phyloP scores from a whole-genome alignment of 1,140 invertebrate genomes.

The Temnothorax nylanderi region DNA sequence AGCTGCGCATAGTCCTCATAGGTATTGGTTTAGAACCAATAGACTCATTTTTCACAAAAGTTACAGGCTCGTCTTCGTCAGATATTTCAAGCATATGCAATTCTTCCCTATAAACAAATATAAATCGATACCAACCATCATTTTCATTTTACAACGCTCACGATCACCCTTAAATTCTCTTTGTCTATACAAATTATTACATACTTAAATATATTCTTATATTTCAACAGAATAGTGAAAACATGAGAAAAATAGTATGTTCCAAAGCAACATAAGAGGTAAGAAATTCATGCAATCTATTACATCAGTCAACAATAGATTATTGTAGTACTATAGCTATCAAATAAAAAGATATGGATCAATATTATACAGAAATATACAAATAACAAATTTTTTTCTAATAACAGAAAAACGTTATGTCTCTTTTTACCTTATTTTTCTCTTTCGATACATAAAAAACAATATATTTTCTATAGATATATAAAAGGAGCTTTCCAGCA shows the following conservation, averaged over 20 bases:
- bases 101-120: slow-evolving; percentile 80
- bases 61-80: slow-evolving; percentile 46
- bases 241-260: slow-evolving; percentile 21
- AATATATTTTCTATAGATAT: neutral
- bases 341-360: neutral
- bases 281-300: slow-evolving; percentile 27
- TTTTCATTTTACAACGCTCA: slow-evolving; percentile 22
- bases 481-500: neutral
- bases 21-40: slow-evolving; percentile 76
- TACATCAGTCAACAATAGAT: neutral
- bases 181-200: neutral
- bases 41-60: slow-evolving; percentile 54
- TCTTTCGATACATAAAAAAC: neutral
- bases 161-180: slow-evolving; percentile 39
- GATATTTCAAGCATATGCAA: slow-evolving; percentile 79
- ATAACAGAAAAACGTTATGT: neutral
- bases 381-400: neutral
- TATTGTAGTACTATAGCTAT: neutral
- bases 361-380: slow-evolving; percentile 2
- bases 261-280: neutral
- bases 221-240: slow-evolving; percentile 43
- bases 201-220: slow-evolving; percentile 15
- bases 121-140: slow-evolving; percentile 56
- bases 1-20: slow-evolving; percentile 79
- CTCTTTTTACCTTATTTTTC: neutral